Conservation (phyloP, 2,888 invertebrate species). For the Scaptomyza cyrtandrae region DNA sequence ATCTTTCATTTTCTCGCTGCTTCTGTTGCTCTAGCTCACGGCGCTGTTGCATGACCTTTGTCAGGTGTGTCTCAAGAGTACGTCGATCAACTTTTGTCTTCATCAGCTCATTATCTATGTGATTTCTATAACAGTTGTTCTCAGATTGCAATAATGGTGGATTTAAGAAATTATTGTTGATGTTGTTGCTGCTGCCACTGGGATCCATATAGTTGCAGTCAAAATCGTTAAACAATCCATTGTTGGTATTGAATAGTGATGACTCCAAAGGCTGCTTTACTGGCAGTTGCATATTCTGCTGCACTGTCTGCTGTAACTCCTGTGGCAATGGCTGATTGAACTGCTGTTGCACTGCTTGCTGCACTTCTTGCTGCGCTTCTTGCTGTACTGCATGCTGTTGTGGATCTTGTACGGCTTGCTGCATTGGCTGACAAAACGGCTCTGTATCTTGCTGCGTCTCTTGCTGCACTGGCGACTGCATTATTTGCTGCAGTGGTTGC, state of each 20-base stretch:
- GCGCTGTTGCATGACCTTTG: background rate
- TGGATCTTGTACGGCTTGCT: background rate
- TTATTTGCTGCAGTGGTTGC: too few species aligned
- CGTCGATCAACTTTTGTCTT: background rate
- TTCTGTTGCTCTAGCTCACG: background rate
- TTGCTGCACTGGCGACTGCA: conserved; percentile 55
- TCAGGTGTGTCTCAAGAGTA: background rate
- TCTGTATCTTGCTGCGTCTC: conserved; percentile 54
- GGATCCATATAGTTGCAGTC: background rate
- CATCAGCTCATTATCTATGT: conserved; percentile 85
- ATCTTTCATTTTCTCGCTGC: background rate
- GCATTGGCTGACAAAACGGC: background rate
- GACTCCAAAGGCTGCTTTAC: background rate
- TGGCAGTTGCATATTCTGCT: background rate
- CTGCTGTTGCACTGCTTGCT: background rate
- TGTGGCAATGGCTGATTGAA: background rate
- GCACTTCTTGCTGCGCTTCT: background rate
- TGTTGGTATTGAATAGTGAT: background rate
- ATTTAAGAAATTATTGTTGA: background rate
- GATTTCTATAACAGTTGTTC: background rate
- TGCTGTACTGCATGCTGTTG: background rate
- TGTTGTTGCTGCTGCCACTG: background rate
- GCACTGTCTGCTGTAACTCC: background rate
- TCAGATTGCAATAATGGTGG: background rate
- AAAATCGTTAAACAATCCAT: background rate